Conservation (phyloP, 2,113 vertebrate species). For the Axis porcinus region DNA sequence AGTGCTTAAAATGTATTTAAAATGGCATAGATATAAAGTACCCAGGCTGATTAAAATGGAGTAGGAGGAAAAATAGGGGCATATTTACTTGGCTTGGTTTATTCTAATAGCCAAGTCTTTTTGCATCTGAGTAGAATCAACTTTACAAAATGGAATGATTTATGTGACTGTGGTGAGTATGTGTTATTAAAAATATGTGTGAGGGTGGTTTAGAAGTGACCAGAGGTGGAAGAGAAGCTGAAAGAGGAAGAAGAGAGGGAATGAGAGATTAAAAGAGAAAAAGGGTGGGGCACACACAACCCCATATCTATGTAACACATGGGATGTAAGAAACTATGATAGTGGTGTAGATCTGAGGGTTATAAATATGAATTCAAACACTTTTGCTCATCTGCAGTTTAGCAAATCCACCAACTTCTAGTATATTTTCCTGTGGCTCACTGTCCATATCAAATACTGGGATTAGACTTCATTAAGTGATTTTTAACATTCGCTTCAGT, state of each 20-base stretch:
- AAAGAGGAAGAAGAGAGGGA: background rate
- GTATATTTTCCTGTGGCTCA: background rate
- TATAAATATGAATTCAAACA: slow-evolving; percentile 38
- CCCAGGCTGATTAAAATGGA: background rate
- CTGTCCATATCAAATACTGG: background rate
- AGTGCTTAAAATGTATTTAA: background rate
- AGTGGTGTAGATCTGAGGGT: background rate
- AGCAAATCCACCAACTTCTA: slow-evolving; percentile 49
- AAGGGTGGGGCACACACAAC: background rate
- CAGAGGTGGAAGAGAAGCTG: background rate
- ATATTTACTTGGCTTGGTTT: background rate
- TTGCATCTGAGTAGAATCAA: slow-evolving; percentile 73
- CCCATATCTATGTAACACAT: background rate
- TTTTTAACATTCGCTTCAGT: background rate
- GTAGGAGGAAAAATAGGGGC: background rate
- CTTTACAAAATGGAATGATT: slow-evolving; percentile 62
- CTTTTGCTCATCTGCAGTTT: slow-evolving; percentile 69
- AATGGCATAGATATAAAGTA: background rate
- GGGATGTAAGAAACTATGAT: slow-evolving; percentile 25
- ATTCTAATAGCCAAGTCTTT: background rate
- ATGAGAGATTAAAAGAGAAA: background rate
- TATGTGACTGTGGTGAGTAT: slow-evolving; percentile 18
- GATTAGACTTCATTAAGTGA: background rate
- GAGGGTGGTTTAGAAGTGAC: background rate
- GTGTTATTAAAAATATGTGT: background rate